Base-by-base conservation (phyloP, 2,797 vertebrate species). In the Enteromius mattozi region DNA sequence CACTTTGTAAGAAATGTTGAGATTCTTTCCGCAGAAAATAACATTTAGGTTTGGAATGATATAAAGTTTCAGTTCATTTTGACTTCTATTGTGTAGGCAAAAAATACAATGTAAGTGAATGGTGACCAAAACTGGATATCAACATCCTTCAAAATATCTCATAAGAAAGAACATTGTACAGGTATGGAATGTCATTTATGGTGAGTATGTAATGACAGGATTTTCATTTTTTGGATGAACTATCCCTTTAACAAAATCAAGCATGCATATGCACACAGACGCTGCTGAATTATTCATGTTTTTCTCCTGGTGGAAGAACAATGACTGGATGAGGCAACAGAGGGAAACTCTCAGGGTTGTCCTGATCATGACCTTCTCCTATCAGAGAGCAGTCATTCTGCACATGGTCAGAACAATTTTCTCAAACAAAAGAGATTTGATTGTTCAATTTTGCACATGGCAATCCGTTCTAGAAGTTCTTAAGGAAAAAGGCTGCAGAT, bases 261-360 rank as follows among this genome's bases (percentile, higher is more conserved):
- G 72, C 16, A 82, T 82, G 56, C 56, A 74, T 63, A 75, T 75
- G 56, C 56, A 45, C 66, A 71, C 49, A 81, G 65, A 27, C n/a
- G 9, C 35, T 59, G 6, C 1, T 71, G 79, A 71, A 71, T 81
- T 81, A 71, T 81, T 81, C 66, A 81, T 71, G 35, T 45, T 75
- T 81, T 82, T 66, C 59, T 40, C 21, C 16, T 66, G 19, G 45
- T 37, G 51, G 24, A 42, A 45, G 54, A 17, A 45, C 6, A 49
- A 33, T 51, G 59, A 65, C 47, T 66, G 71, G 59, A 75, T 82
- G 30, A 63, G n/a, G 71, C 56, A 75, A 74, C 30, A 65, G 70
- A 66, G 71, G 45, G 30, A 13, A 65, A 82, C 37, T 76, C 59
- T 40, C 71, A 27, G 37, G 13, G 37, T n/a, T 27, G 66, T 81